Percentiles rank a stretch among this genome's conserved stretches.
Conservation (phyloP, 2,797 vertebrate genomes). For the Leucoraja ocellata region DNA sequence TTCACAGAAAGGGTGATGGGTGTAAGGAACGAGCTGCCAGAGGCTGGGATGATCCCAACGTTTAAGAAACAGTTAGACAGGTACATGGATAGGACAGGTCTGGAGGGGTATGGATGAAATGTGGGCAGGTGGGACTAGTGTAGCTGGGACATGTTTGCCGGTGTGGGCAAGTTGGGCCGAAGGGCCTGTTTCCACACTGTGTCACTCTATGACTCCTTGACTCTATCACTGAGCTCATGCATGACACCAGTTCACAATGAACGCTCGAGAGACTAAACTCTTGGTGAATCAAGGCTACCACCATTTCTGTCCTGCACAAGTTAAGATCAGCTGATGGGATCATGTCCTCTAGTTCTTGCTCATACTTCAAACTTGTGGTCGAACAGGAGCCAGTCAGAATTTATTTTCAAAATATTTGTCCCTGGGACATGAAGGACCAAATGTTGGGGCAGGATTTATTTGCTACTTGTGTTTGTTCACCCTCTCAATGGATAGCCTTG, state of each 20-base stretch:
- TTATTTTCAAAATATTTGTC: slow-evolving; percentile 27
- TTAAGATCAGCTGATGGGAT: slow-evolving; percentile 3
- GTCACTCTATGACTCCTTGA: not conserved
- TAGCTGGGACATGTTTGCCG: too few species aligned
- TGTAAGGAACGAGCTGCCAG: too few species aligned
- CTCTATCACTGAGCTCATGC: not conserved
- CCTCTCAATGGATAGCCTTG: not conserved
- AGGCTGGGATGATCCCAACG: too few species aligned
- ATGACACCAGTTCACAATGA: not conserved
- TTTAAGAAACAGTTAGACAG: too few species aligned
- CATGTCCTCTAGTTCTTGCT: not conserved
- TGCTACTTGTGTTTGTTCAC: not conserved
- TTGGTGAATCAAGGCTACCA: not conserved
- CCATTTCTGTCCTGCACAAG: not conserved
- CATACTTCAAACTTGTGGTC: not conserved
- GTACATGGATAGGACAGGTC: too few species aligned
- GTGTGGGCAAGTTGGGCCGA: too few species aligned
- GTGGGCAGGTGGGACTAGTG: too few species aligned
- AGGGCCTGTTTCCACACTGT: too few species aligned
- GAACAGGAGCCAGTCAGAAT: not conserved
- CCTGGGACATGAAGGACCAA: not conserved
- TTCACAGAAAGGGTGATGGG: too few species aligned
- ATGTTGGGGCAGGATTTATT: not conserved
- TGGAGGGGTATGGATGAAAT: too few species aligned
- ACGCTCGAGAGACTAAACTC: not conserved